Evolutionary conservation across 2,113 vertebrate species (phyloP).

Genomic region (Perca fluviatilis): DNA sequence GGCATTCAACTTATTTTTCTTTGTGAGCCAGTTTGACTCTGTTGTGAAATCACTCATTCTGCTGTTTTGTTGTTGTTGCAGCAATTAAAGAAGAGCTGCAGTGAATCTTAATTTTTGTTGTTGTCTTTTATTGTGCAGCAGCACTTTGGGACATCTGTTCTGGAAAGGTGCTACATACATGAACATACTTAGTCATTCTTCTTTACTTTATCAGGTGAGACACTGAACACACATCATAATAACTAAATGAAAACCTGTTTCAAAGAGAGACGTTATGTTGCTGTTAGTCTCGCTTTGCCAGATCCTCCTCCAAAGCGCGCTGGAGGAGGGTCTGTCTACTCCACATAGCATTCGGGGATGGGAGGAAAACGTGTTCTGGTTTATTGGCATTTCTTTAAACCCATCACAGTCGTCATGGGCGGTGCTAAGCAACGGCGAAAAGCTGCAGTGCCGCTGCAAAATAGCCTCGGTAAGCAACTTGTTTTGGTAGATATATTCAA

Average conservation of each 20-base stretch:
- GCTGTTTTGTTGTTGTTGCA: no score
- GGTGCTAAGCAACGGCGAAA: no score
- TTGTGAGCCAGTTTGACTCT: not conserved
- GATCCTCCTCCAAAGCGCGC: no score
- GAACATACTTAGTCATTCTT: not conserved
- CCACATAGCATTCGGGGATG: no score
- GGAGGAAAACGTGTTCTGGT: no score
- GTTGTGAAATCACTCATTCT: not conserved
- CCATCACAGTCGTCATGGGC: no score
- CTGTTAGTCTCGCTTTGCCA: not conserved
- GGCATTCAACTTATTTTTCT: not conserved
- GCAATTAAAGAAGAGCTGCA: not conserved
- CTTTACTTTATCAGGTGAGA: slow-evolving; percentile 5
- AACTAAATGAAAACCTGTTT: slow-evolving; percentile 27
- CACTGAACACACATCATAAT: slow-evolving; percentile 11
- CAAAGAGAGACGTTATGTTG: not conserved
- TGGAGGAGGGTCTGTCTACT: no score
- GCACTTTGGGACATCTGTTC: not conserved
- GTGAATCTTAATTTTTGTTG: not conserved
- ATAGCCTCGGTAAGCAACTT: no score
- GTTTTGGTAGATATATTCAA: no score
- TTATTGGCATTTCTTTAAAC: no score
- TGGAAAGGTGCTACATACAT: not conserved
- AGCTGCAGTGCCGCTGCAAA: no score
- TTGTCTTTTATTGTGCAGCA: not conserved